phyloP scores from a whole-genome alignment of 2,113 vertebrate genomes.

The Indicator maculatus region DNA sequence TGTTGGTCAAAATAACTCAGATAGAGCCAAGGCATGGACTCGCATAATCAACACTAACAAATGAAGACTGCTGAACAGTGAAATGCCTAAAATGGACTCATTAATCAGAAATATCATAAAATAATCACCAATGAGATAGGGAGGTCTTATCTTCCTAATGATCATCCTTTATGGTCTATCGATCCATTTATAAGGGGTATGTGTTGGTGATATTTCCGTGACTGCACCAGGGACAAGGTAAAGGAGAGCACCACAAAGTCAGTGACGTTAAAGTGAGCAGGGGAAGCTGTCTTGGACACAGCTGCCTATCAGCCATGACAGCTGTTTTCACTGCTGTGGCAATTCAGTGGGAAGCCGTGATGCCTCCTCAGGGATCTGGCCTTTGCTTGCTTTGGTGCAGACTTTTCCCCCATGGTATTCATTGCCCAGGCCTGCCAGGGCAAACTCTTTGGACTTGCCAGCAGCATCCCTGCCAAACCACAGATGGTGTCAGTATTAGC shows the following conservation, averaged over 20 bases:
- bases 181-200: slow-evolving; percentile 54
- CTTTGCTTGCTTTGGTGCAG: not conserved
- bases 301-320: not conserved
- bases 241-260: not conserved
- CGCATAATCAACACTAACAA: slow-evolving; percentile 74
- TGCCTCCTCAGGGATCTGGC: not conserved
- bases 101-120: slow-evolving; percentile 76
- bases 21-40: slow-evolving; percentile 66
- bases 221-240: slow-evolving; percentile 37
- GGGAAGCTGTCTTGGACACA: not conserved
- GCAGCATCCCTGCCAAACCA: not conserved
- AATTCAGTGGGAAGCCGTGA: not conserved
- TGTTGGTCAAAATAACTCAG: slow-evolving; percentile 74
- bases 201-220: slow-evolving; percentile 24
- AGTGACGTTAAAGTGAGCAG: not conserved
- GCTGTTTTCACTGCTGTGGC: accelerated
- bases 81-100: slow-evolving; percentile 71
- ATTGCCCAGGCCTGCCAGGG: not conserved
- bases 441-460: not conserved
- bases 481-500: not conserved
- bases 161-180: slow-evolving; percentile 59
- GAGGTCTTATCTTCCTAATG: slow-evolving; percentile 61
- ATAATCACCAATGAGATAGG: slow-evolving; percentile 68
- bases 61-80: slow-evolving; percentile 70
- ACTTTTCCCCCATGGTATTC: not conserved